These are phyloP conservation scores for Cyclophora albipunctata DNA, from an alignment of 2,888 invertebrate genomes.

Conservation along the genomic window DNA sequence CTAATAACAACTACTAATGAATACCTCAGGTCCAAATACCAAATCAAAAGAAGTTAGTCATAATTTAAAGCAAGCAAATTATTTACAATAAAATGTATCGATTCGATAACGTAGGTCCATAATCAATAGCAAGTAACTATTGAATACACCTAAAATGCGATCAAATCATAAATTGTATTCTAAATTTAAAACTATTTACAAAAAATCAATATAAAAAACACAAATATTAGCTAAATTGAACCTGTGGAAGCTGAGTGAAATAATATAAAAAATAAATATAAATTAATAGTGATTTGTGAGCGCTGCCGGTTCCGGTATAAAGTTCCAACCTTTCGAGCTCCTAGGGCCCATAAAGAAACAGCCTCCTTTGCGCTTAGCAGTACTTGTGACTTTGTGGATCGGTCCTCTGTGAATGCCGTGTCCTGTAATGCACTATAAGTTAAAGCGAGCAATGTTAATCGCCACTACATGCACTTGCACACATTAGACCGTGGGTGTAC, in stretches of 20 bases:
- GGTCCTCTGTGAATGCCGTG: slow-evolving; percentile 80
- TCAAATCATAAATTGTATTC: too few relatives aligned
- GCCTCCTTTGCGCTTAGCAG: slow-evolving; percentile 95
- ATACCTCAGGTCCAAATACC: not conserved
- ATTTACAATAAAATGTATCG: not conserved
- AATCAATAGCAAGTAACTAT: too few relatives aligned
- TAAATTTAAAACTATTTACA: slow-evolving; percentile 1
- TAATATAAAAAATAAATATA: slow-evolving; percentile 19
- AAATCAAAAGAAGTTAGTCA: not conserved
- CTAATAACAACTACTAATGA: not conserved
- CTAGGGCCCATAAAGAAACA: slow-evolving; percentile 94
- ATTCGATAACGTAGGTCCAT: not conserved
- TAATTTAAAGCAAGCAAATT: not conserved
- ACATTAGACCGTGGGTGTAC: slow-evolving; percentile 32
- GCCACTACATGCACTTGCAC: slow-evolving; percentile 60
- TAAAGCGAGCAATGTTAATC: slow-evolving; percentile 66
- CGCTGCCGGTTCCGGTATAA: slow-evolving; percentile 41
- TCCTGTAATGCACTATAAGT: slow-evolving; percentile 79
- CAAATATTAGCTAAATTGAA: slow-evolving; percentile 8
- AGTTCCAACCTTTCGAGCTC: slow-evolving; percentile 90
- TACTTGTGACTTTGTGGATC: slow-evolving; percentile 83
- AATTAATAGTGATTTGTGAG: slow-evolving; percentile 39
- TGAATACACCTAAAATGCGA: too few relatives aligned
- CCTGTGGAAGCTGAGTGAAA: slow-evolving; percentile 14
- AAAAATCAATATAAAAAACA: slow-evolving; percentile 4